A percentile compares a stretch with the other conserved stretches of the same genome.
phyloP scores from a whole-genome alignment of 1,140 invertebrate species.

The Drosophila jambulina region DNA sequence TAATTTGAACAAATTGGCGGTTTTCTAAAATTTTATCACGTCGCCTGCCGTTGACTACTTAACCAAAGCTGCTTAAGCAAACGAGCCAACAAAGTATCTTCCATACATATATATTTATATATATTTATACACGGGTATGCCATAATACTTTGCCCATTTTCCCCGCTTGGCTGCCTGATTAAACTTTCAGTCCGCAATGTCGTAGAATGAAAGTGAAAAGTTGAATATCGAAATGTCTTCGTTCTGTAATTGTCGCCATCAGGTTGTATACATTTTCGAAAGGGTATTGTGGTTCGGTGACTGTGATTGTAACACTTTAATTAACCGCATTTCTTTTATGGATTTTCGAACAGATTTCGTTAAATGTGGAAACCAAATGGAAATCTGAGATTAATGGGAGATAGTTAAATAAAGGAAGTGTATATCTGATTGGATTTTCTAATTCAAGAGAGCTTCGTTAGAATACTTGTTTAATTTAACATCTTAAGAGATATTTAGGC shows the following conservation, averaged over 20 bases:
- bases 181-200: slow-evolving; percentile 45
- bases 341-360: neutral
- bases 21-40: slow-evolving; percentile 83
- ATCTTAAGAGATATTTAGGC: neutral
- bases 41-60: slow-evolving; percentile 58
- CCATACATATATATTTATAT: slow-evolving; percentile 7
- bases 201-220: slow-evolving; percentile 75
- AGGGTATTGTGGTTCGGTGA: slow-evolving; percentile 22
- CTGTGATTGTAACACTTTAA: slow-evolving; percentile 9
- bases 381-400: neutral
- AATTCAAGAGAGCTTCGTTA: neutral
- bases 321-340: slow-evolving; percentile 1
- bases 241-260: slow-evolving; percentile 47
- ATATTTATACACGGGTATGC: slow-evolving; percentile 15
- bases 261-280: slow-evolving; percentile 22
- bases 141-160: slow-evolving; percentile 53
- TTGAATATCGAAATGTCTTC: slow-evolving; percentile 42
- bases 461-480: neutral
- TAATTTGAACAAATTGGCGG: slow-evolving; percentile 76
- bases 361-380: neutral
- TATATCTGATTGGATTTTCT: neutral
- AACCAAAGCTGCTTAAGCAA: slow-evolving; percentile 57
- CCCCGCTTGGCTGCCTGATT: slow-evolving; percentile 54
- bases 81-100: slow-evolving; percentile 51
- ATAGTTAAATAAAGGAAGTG: neutral